Base-by-base conservation (phyloP, 1,140 invertebrate genomes). In the Drosophila pallidifrons region DNA sequence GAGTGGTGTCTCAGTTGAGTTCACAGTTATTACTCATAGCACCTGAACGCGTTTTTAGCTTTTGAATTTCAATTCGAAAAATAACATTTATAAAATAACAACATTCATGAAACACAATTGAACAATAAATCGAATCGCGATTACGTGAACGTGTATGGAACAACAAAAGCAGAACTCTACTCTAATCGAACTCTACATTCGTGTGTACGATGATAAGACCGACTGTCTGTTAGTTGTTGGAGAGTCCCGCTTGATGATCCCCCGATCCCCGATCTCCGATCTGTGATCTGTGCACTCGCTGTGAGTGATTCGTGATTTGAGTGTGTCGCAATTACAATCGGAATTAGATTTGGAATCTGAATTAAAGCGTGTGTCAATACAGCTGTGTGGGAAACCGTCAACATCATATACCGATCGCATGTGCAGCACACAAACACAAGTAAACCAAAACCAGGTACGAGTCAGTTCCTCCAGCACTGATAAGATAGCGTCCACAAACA, bases 1-100 rank as follows among this genome's bases (percentile, higher is more conserved):
- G 3, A 5, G 30, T 51, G 13, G 1, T 6, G 13, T 49, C 41
- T 45, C 15, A 66, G 54, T 65, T 51, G 32, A 65, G 63, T 38
- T 73, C 46, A 20, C 45, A 57, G 51, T 16, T 55, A 73, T 73
- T 68, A 74, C 65, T 73, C 64, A 73, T 68, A 54, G 55, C 60
- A 43, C 47, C 52, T 10, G 35, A 13, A 16, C 11, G 25, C 41
- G 41, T 43, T 43, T 43, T 43, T 43, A 13, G 7, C 11, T 13
- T 3, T 43, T 43, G 41, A n/a, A n/a, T 13, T 43, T 4, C 7
- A 38, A 38, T 10, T 2, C 35, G 35, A 38, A 38, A 38, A 25
- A 25, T 25, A 25, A 25, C 32, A 32, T 32, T 32, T 32, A 25
- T 25, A 25, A 8, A 32, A 32, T 32, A 32, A 32, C 32, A 32